Conservation (phyloP, 2,113 vertebrate species). For the Chloropsis cyanopogon region DNA sequence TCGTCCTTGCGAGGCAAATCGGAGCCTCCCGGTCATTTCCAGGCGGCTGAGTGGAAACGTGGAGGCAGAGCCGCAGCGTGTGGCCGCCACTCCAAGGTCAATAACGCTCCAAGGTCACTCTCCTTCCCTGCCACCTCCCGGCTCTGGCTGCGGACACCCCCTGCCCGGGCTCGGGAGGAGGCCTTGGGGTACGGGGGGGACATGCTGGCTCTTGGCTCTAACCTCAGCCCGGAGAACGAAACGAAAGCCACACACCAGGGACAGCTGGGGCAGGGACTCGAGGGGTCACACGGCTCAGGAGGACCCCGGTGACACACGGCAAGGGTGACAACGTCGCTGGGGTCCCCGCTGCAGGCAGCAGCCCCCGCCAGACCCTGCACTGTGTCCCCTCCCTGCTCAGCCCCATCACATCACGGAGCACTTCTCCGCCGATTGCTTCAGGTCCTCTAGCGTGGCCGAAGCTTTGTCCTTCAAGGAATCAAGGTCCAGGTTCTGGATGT, state of each 20-base stretch:
- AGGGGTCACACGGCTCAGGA: background rate
- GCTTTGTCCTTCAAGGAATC: conserved; percentile 95
- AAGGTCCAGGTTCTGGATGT: conserved; percentile 93
- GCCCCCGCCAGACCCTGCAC: background rate
- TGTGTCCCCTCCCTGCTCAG: background rate
- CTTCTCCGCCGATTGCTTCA: conserved; percentile 95
- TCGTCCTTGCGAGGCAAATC: background rate
- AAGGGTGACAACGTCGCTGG: background rate
- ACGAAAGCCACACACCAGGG: background rate
- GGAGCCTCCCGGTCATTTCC: background rate
- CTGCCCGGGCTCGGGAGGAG: background rate
- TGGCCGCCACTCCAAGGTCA: background rate
- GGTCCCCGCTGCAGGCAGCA: background rate
- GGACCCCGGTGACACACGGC: background rate
- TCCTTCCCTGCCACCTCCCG: background rate
- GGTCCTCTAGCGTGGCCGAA: conserved; percentile 91
- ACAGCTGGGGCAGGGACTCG: background rate
- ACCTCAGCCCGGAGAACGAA: background rate
- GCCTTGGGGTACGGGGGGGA: background rate
- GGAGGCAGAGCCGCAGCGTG: background rate
- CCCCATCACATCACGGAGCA: conserved; percentile 88
- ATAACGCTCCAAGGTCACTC: background rate
- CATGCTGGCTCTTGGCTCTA: background rate
- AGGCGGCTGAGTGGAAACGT: background rate
- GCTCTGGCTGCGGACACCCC: background rate